Base-by-base conservation (phyloP, 2,888 invertebrate genomes). In the Pharmacophagus antenor region DNA sequence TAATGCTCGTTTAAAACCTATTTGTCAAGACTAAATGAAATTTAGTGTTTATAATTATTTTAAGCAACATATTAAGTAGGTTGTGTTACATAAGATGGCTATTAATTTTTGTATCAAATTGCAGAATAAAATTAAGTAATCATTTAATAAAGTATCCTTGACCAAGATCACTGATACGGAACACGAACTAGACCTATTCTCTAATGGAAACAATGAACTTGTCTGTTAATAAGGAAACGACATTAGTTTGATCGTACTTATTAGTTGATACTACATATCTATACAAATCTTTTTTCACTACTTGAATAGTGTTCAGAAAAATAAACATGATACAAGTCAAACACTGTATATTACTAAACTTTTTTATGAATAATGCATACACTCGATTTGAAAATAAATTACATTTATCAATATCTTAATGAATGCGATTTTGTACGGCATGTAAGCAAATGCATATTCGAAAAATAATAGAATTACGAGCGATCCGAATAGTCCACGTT, bases 181-280 rank as follows among this genome's bases (percentile, higher is more conserved):
- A 42, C 53, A 15, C 63, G 61, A 62, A 66, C 60, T 63, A 62
- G 55, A 60, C 22, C 58, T 55, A 41, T 65, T 58, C 58, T 57
- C 44, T 58, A 62, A 61, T 46, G 27, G 21, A 42, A 47, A 42
- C 49, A 47, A 44, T 44, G 44, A 49, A 21, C 46, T 50, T 41
- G 50, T 46, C 53, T 25, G 54, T 44, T 23, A 58, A 53, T 58
- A 56, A 54, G 59, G 54, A 57, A 55, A 51, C 49, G 23, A 22
- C 48, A 53, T 22, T 23, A 50, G 46, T 55, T 52, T 58, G 25
- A 44, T 49, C 42, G n/a, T 12, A 12, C 10, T 12, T 12, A 31
- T 31, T 12, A 31, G 12, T 31, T 31, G 31, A 31, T 15, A 31
- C 31, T 31, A 31, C 31, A 12, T 31, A 10, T 31, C 10, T 31